A percentile compares a stretch with the other conserved stretches of the same genome.
Conservation (phyloP, 2,113 vertebrate species). For the Periophthalmodon schlosseri region DNA sequence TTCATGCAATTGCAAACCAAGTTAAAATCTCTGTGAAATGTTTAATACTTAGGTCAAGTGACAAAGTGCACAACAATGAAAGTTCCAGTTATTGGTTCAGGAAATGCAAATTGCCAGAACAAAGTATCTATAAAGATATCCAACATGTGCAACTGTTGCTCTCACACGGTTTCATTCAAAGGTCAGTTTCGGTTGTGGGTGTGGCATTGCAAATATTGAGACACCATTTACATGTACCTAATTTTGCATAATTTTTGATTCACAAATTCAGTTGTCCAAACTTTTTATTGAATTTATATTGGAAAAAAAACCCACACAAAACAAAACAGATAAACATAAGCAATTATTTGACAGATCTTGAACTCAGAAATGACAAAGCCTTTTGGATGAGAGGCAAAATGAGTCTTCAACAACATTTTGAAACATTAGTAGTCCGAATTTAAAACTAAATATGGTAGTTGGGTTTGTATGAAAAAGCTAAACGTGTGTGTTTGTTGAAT, state of each 20-base stretch:
- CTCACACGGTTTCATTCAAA: background rate
- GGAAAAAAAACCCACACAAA: no score
- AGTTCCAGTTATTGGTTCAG: conserved; percentile 21
- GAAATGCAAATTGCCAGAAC: background rate
- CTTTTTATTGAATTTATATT: no score
- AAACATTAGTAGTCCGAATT: background rate
- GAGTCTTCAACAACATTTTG: background rate
- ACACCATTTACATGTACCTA: no score
- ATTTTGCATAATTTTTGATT: no score
- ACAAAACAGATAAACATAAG: background rate
- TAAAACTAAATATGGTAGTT: background rate
- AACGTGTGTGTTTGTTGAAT: background rate
- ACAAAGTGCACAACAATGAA: conserved; percentile 8
- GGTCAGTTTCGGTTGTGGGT: background rate
- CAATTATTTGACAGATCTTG: background rate
- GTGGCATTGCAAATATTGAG: background rate
- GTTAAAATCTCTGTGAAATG: background rate
- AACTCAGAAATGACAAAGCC: background rate
- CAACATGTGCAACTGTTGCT: background rate
- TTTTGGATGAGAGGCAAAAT: background rate
- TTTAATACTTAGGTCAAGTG: conserved; percentile 1
- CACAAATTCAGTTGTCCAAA: no score
- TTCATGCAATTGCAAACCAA: conserved; percentile 24
- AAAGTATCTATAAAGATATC: background rate
- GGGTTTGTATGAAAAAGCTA: background rate